phyloP scores from a whole-genome alignment of 2,797 vertebrate genomes.

The Rhinichthys osculus region DNA sequence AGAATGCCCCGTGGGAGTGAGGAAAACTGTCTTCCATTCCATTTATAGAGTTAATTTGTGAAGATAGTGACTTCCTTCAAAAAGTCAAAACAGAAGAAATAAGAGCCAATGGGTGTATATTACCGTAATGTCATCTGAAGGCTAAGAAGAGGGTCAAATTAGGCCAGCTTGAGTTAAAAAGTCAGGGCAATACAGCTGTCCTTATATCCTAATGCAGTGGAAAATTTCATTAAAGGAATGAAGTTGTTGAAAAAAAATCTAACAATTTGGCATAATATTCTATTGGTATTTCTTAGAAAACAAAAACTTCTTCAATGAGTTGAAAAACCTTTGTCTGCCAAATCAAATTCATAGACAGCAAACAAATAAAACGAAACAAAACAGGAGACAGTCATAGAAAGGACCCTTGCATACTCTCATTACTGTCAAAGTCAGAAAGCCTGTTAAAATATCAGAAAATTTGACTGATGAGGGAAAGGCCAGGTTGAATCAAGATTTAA shows the following conservation, averaged over 20 bases:
- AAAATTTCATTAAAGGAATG: not conserved
- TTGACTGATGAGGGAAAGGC: too few relatives aligned
- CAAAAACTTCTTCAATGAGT: not conserved
- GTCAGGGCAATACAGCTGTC: not conserved
- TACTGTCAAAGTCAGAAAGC: not conserved
- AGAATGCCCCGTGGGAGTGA: not conserved
- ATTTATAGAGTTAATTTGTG: not conserved
- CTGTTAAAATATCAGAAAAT: not conserved
- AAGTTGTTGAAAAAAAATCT: not conserved
- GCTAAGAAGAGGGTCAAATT: not conserved
- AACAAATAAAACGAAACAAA: not conserved
- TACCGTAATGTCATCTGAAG: not conserved
- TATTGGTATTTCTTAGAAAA: not conserved
- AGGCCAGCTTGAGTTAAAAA: not conserved
- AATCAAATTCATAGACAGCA: not conserved
- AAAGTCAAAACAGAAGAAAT: not conserved
- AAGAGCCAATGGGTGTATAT: not conserved
- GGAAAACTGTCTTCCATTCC: not conserved
- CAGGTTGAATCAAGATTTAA: too few relatives aligned
- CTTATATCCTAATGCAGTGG: not conserved
- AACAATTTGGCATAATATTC: not conserved
- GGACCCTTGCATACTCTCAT: not conserved
- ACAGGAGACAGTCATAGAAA: not conserved
- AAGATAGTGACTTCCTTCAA: not conserved
- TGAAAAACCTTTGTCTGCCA: not conserved